A percentile compares a stretch with the other conserved stretches of the same genome.
These are phyloP conservation scores for Ruditapes philippinarum DNA, from an alignment of 1,140 invertebrate genomes.

Conservation along the genomic window DNA sequence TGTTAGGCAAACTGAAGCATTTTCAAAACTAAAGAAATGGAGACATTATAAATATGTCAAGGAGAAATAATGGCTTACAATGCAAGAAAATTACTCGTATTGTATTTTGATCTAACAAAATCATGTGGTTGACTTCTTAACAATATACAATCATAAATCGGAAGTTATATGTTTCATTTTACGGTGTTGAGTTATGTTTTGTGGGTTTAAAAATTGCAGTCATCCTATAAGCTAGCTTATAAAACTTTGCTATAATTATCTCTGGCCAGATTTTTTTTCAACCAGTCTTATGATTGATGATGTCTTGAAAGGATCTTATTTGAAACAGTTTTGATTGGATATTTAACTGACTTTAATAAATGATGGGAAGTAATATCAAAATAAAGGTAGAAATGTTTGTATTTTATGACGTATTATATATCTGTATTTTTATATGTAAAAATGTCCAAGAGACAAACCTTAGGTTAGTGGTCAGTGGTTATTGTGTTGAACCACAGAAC, in stretches of 20 bases:
- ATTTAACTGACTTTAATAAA: neutral
- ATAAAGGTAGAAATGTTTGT: constrained; percentile 10
- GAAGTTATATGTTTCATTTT: constrained; percentile 33
- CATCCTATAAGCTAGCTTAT: no score
- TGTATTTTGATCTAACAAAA: constrained; percentile 21
- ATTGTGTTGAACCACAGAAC: no score
- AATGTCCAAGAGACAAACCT: no score
- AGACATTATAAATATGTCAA: neutral
- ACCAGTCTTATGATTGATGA: neutral
- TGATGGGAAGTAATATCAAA: neutral
- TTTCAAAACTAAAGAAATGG: neutral
- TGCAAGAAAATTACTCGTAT: constrained; percentile 1
- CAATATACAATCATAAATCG: constrained; percentile 8
- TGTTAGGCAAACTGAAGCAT: neutral
- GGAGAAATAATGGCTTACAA: constrained; percentile 27
- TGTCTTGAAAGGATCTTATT: no score
- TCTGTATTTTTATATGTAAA: no score
- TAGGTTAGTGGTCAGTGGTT: no score
- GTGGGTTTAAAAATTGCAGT: neutral
- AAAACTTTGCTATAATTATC: no score
- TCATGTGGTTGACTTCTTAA: constrained; percentile 21
- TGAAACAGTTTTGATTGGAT: neutral
- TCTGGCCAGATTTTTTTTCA: no score
- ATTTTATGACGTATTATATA: no score
- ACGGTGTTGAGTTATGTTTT: constrained; percentile 1